A percentile compares a stretch with the other conserved stretches of the same genome.
These are phyloP conservation scores for Balaeniceps rex DNA, from an alignment of 2,113 vertebrate species.

Conservation along the genomic window DNA sequence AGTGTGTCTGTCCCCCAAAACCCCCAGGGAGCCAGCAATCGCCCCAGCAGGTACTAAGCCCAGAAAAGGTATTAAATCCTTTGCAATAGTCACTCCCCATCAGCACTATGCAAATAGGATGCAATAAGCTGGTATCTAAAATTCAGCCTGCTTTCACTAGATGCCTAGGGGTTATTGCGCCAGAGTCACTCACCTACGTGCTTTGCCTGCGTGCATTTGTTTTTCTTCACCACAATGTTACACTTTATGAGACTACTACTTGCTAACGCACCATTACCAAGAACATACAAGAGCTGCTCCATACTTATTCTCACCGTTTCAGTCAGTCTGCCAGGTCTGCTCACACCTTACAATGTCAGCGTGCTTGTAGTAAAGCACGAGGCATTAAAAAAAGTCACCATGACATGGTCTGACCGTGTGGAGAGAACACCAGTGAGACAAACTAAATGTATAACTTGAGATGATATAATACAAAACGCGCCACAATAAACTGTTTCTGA, in stretches of 20 bases:
- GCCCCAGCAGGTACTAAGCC: not conserved
- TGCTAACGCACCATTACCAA: not conserved
- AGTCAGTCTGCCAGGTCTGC: not conserved
- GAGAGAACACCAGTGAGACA: not conserved
- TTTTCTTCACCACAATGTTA: not conserved
- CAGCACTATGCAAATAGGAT: not conserved
- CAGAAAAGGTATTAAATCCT: not conserved
- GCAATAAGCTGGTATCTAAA: not conserved
- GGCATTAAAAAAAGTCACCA: not conserved
- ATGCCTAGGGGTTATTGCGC: accelerated
- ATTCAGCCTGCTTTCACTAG: not conserved
- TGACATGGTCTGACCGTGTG: not conserved
- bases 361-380: accelerated
- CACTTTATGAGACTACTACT: accelerated
- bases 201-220: not conserved
- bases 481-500: not conserved
- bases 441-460: not conserved
- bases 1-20: not conserved
- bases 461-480: not conserved
- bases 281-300: not conserved
- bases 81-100: not conserved
- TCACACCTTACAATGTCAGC: not conserved
- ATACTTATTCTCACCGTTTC: not conserved
- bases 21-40: not conserved
- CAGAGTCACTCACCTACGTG: not conserved